Percentiles rank a stretch among this genome's conserved stretches.
Evolutionary conservation across 2,797 vertebrate genomes (phyloP).

Genomic region (Natrix natrix): DNA sequence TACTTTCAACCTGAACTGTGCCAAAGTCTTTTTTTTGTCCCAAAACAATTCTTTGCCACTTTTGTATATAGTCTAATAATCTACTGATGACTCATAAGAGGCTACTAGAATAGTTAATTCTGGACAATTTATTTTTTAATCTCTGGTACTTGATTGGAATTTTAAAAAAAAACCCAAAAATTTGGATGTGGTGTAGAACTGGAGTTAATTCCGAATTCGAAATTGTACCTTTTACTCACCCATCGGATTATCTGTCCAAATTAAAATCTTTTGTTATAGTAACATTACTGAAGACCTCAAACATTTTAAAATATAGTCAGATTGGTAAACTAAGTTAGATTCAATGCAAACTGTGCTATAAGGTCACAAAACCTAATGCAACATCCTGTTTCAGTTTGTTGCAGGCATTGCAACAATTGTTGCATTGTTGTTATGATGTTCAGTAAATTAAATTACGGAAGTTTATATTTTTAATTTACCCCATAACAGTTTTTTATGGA

Average conservation of each 20-base stretch:
- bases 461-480: background rate
- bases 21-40: slow-evolving; percentile 46
- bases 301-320: background rate
- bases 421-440: background rate
- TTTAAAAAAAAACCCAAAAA: background rate
- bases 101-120: slow-evolving; percentile 53
- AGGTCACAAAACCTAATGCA: background rate
- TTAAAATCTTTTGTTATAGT: background rate
- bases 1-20: slow-evolving; percentile 23
- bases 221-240: slow-evolving; percentile 24
- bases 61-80: slow-evolving; percentile 55
- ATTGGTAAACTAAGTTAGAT: background rate
- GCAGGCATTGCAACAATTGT: no score
- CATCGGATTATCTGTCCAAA: slow-evolving; percentile 4
- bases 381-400: background rate
- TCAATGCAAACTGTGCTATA: background rate
- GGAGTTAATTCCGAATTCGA: slow-evolving; percentile 32
- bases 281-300: background rate
- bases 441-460: slow-evolving; percentile 20
- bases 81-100: slow-evolving; percentile 56
- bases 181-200: background rate
- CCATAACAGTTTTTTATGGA: background rate
- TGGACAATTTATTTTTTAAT: slow-evolving; percentile 13
- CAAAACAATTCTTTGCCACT: slow-evolving; percentile 58
- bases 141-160: background rate